phyloP scores from a whole-genome alignment of 2,113 vertebrate genomes.

The Geothlypis trichas region DNA sequence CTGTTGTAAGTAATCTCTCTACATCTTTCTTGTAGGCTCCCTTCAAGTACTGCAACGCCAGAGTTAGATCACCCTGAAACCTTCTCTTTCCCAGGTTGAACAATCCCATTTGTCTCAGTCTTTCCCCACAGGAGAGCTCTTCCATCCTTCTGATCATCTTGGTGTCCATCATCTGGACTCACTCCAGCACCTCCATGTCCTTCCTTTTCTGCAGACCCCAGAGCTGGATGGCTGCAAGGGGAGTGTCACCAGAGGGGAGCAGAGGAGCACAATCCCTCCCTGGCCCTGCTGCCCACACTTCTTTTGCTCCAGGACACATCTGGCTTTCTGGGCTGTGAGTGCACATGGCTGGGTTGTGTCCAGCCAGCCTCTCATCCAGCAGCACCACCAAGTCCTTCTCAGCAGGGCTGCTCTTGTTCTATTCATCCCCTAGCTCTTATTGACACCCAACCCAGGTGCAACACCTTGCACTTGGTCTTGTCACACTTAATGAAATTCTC shows the following conservation, averaged over 20 bases:
- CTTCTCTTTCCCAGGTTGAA: not conserved
- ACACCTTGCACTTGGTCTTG: not conserved
- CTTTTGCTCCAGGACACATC: accelerated
- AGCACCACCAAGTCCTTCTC: not conserved
- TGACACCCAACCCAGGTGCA: accelerated
- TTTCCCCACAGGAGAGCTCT: not conserved
- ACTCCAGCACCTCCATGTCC: no score
- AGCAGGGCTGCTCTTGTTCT: not conserved
- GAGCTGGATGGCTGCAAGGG: not conserved
- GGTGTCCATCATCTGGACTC: not conserved
- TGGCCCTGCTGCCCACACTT: accelerated
- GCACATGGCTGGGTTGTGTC: accelerated
- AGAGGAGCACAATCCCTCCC: not conserved
- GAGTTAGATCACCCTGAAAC: not conserved
- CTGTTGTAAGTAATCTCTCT: not conserved
- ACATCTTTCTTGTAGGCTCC: not conserved
- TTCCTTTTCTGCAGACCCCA: not conserved
- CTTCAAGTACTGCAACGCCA: not conserved
- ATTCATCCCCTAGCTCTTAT: not conserved
- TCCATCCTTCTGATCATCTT: not conserved
- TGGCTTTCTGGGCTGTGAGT: not conserved
- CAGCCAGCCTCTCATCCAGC: not conserved
- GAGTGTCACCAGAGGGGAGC: accelerated
- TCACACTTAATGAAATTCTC: not conserved
- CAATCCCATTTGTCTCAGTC: no score